phyloP scores from a whole-genome alignment of 2,888 invertebrate species.

The Yponomeuta plumbellus region DNA sequence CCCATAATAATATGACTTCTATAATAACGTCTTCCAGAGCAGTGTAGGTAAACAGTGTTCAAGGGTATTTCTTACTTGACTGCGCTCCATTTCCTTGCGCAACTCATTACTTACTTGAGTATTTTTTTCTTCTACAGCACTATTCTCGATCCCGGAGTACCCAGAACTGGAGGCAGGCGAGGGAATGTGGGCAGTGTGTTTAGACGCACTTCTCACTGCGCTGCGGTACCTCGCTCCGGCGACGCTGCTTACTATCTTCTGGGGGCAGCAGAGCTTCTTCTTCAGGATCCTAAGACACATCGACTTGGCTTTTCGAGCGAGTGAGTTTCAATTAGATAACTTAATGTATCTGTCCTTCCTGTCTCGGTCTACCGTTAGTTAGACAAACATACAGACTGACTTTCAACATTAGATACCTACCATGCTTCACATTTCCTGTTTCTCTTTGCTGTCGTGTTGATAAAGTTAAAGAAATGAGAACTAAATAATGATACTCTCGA shows the following conservation, averaged over 20 bases:
- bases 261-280: slow-evolving; percentile 73
- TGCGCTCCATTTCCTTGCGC: no score
- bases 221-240: slow-evolving; percentile 76
- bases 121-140: slow-evolving; percentile 43
- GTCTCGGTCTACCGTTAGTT: no score
- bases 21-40: background rate
- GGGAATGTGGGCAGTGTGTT: slow-evolving; percentile 70
- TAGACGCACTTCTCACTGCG: slow-evolving; percentile 64
- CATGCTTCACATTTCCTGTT: no score
- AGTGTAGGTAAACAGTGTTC: background rate
- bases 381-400: no score
- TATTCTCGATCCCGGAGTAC: slow-evolving; percentile 68
- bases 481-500: no score
- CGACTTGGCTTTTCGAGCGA: slow-evolving; percentile 72
- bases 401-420: no score
- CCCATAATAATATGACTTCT: no score
- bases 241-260: slow-evolving; percentile 72
- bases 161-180: slow-evolving; percentile 53
- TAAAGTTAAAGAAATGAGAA: no score
- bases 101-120: background rate
- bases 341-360: no score
- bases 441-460: no score
- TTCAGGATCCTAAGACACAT: slow-evolving; percentile 70
- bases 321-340: slow-evolving; percentile 42
- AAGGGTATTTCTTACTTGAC: background rate